phyloP scores from a whole-genome alignment of 2,888 invertebrate genomes.

The Drosophila histrio region DNA sequence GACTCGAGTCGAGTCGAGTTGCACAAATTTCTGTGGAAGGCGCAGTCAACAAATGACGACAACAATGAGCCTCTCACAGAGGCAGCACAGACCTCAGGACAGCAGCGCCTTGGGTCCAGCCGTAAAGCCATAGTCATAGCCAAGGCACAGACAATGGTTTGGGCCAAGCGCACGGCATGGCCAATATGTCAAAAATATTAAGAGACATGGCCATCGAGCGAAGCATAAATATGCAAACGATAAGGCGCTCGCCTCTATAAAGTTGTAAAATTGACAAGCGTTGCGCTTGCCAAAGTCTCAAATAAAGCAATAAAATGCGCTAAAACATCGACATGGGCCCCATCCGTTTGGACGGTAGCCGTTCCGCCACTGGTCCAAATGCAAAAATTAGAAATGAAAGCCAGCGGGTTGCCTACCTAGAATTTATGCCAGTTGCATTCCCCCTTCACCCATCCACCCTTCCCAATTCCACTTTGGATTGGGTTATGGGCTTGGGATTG shows the following conservation, averaged over 20 bases:
- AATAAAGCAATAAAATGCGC: conserved; percentile 79
- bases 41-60: conserved; percentile 73
- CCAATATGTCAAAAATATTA: conserved; percentile 83
- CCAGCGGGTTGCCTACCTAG: conserved; percentile 70
- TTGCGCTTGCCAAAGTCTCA: conserved; percentile 69
- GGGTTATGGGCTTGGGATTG: conserved; percentile 15
- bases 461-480: neutral
- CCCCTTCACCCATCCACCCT: too few relatives aligned
- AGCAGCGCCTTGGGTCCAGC: conserved; percentile 18
- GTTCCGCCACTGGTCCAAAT: conserved; percentile 65
- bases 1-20: conserved; percentile 40
- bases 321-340: conserved; percentile 69
- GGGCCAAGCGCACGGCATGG: conserved; percentile 49
- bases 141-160: conserved; percentile 45
- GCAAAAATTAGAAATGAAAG: conserved; percentile 77
- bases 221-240: conserved; percentile 79
- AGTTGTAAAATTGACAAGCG: conserved; percentile 80
- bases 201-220: conserved; percentile 69
- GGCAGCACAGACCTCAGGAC: neutral
- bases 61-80: conserved; percentile 66
- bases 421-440: conserved; percentile 61
- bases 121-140: conserved; percentile 4
- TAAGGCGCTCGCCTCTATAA: conserved; percentile 78
- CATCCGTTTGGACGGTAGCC: conserved; percentile 45
- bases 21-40: conserved; percentile 76